Evolutionary conservation across 1,140 invertebrate genomes (phyloP).

Genomic region (Andrena cerasifolii): DNA sequence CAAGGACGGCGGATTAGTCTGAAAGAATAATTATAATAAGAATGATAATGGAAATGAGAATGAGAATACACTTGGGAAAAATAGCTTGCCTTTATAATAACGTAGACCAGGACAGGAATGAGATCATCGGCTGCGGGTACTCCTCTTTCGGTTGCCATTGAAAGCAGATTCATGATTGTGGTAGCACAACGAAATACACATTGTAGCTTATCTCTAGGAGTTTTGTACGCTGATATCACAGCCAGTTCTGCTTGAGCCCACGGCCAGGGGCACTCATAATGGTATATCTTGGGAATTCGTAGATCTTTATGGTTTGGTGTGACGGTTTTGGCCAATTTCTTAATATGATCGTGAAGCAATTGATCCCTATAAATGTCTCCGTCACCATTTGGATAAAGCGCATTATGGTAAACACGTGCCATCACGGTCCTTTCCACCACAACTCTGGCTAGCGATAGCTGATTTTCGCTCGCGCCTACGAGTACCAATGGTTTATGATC

Average conservation of each 20-base stretch:
- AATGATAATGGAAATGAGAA: background rate
- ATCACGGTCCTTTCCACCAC: conserved; percentile 93
- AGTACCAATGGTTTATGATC: conserved; percentile 25
- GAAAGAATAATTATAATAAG: conserved; percentile 55
- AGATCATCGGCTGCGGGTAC: conserved; percentile 98
- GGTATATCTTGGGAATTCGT: conserved; percentile 90
- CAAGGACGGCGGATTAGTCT: conserved; percentile 96
- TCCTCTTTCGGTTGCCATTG: conserved; percentile 89
- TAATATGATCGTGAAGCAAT: conserved; percentile 94
- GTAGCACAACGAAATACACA: conserved; percentile 93
- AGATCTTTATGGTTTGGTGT: conserved; percentile 92
- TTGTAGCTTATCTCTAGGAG: conserved; percentile 96
- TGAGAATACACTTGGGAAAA: background rate
- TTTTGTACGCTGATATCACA: conserved; percentile 96
- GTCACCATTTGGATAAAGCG: conserved; percentile 98
- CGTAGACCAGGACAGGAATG: conserved; percentile 97
- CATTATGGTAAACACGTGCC: conserved; percentile 94
- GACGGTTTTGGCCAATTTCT: conserved; percentile 90
- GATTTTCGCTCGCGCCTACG: conserved; percentile 85
- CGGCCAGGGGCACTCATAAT: conserved; percentile 98
- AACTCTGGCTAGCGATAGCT: conserved; percentile 87
- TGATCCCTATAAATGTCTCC: conserved; percentile 96
- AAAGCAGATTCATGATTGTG: conserved; percentile 96
- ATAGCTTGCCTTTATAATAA: conserved; percentile 93
- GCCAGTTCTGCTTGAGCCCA: conserved; percentile 97